Evolutionary conservation across 2,888 invertebrate genomes (phyloP).

Genomic region (Torymus texanus): DNA sequence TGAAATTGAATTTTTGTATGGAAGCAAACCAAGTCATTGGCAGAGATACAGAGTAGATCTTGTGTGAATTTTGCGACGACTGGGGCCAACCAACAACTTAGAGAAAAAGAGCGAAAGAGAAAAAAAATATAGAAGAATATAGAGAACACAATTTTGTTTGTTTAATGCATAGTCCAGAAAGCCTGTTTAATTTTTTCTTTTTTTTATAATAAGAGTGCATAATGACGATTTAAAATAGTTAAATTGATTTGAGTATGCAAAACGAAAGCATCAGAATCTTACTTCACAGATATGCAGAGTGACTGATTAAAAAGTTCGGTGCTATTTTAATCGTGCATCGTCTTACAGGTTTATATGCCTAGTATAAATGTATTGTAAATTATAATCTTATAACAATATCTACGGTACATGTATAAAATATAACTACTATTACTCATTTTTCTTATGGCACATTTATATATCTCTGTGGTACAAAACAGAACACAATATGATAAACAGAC

Average conservation of each 20-base stretch:
- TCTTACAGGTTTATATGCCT: conserved; percentile 71
- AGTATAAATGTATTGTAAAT: conserved; percentile 75
- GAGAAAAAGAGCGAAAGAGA: conserved; percentile 34
- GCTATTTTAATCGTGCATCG: conserved; percentile 73
- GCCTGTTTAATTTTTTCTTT: conserved; percentile 43
- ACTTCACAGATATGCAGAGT: conserved; percentile 63
- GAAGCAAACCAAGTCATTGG: conserved; percentile 45
- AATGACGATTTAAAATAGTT: conserved; percentile 48
- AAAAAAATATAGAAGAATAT: conserved; percentile 39
- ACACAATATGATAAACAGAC: conserved; percentile 65
- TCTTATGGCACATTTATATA: conserved; percentile 74
- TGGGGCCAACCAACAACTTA: conserved; percentile 56
- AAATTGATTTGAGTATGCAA: conserved; percentile 41
- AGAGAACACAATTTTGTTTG: conserved; percentile 44
- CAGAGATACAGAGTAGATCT: conserved; percentile 39
- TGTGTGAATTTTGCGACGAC: conserved; percentile 54
- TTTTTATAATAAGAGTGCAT: conserved; percentile 46
- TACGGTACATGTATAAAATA: conserved; percentile 67
- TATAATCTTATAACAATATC: conserved; percentile 72
- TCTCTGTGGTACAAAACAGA: conserved; percentile 66
- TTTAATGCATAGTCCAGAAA: conserved; percentile 46
- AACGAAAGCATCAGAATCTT: conserved; percentile 52
- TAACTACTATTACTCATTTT: conserved; percentile 72
- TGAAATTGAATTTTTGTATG: conserved; percentile 46
- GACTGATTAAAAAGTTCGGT: conserved; percentile 68